phyloP scores from a whole-genome alignment of 1,140 invertebrate genomes.

The Frieseomelitta varia region DNA sequence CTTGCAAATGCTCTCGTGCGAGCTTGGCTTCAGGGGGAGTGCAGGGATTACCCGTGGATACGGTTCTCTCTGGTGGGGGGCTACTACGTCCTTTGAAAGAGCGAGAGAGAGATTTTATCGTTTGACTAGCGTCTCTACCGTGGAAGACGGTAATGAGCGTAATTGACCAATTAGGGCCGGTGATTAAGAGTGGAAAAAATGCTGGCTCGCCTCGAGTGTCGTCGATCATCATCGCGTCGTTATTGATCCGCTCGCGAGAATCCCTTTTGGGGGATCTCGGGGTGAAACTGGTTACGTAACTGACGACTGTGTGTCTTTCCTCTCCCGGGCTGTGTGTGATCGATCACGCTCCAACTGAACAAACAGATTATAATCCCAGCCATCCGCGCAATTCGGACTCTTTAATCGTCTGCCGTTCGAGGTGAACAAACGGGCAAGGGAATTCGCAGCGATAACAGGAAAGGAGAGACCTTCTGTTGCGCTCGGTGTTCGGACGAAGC shows the following conservation, averaged over 20 bases:
- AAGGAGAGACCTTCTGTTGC: too few relatives aligned
- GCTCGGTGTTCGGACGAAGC: too few relatives aligned
- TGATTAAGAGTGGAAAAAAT: constrained; percentile 73
- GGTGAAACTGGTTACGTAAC: too few relatives aligned
- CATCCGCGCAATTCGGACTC: background rate
- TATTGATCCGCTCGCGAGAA: constrained; percentile 11
- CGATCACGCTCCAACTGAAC: background rate
- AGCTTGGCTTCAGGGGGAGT: constrained; percentile 27
- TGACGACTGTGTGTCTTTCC: too few relatives aligned
- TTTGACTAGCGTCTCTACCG: constrained; percentile 74
- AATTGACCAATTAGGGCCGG: constrained; percentile 82
- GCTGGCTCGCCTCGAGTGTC: constrained; percentile 45
- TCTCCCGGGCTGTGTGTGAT: background rate
- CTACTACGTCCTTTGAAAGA: background rate
- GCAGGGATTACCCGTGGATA: constrained; percentile 25
- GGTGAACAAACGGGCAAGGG: background rate
- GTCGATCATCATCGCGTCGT: constrained; percentile 54
- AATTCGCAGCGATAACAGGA: background rate
- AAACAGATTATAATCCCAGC: background rate
- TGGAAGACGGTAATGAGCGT: constrained; percentile 81
- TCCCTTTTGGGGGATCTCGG: background rate
- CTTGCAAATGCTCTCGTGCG: constrained; percentile 59
- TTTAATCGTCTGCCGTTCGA: background rate
- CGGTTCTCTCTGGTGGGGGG: background rate
- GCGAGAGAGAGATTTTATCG: constrained; percentile 77